phyloP scores from a whole-genome alignment of 2,888 invertebrate species.

The Calameuta filiformis region DNA sequence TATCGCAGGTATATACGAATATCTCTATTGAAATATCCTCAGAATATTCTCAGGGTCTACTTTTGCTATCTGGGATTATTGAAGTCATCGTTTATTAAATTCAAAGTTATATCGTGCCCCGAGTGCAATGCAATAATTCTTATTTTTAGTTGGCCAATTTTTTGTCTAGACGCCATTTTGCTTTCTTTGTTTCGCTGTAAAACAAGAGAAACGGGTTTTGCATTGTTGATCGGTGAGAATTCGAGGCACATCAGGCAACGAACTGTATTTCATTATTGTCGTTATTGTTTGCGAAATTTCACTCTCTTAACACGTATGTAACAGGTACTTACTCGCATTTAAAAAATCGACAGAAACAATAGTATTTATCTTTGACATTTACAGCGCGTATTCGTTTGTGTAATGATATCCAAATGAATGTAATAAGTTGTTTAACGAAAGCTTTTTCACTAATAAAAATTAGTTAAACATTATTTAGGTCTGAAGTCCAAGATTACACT shows the following conservation, averaged over 20 bases:
- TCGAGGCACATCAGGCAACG: conserved; percentile 18
- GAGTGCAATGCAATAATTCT: not conserved
- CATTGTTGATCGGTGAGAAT: not conserved
- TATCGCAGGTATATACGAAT: not conserved
- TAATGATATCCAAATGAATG: conserved; percentile 46
- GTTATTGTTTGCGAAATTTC: not conserved
- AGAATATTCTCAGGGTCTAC: not conserved
- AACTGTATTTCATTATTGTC: conserved; percentile 33
- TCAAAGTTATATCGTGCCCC: not conserved
- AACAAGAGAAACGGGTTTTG: not conserved
- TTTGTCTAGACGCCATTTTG: not conserved
- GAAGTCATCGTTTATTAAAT: not conserved
- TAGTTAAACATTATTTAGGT: conserved; percentile 42
- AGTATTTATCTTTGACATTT: conserved; percentile 15
- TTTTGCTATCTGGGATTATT: not conserved
- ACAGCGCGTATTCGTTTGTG: conserved; percentile 39
- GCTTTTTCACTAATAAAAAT: conserved; percentile 62
- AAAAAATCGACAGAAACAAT: not conserved
- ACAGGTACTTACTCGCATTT: not conserved
- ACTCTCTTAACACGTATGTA: not conserved
- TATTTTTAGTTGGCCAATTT: not conserved
- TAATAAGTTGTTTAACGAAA: conserved; percentile 58
- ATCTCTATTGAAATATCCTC: not conserved
- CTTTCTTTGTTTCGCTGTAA: not conserved
- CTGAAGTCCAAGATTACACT: not conserved